Percentiles rank a stretch among this genome's conserved stretches.
These are phyloP conservation scores for Riparia riparia DNA, from an alignment of 2,113 vertebrate genomes.

Conservation along the genomic window DNA sequence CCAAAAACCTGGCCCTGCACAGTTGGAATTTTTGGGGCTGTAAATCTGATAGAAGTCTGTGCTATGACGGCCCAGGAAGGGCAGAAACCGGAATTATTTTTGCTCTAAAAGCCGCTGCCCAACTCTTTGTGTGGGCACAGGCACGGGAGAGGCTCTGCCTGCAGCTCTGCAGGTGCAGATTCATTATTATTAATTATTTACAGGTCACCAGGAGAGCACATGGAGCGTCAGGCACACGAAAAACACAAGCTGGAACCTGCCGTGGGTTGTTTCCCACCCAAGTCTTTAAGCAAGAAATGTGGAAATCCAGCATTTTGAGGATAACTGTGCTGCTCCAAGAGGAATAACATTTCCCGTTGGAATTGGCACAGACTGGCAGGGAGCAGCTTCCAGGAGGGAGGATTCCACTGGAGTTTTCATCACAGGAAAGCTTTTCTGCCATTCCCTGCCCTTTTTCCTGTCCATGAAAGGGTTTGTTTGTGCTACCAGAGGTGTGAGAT, in stretches of 20 bases:
- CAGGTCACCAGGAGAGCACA: not conserved
- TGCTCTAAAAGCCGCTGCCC: not conserved
- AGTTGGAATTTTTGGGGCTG: not conserved
- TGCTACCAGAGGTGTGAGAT: not conserved
- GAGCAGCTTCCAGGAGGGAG: not conserved
- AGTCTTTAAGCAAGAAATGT: not conserved
- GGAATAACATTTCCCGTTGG: not conserved
- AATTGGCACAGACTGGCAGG: not conserved
- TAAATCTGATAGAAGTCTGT: not conserved
- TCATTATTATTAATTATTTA: slow-evolving; percentile 4
- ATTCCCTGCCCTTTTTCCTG: not conserved
- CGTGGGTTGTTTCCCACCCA: not conserved
- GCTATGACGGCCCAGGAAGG: not conserved
- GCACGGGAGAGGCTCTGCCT: not conserved
- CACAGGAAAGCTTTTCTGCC: not conserved
- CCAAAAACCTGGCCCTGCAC: not conserved
- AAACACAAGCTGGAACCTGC: not conserved
- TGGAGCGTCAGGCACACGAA: not conserved
- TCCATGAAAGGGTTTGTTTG: not conserved
- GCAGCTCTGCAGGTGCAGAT: not conserved
- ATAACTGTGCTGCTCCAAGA: not conserved
- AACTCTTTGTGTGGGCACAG: not conserved
- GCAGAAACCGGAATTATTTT: not conserved
- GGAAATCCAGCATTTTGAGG: not conserved
- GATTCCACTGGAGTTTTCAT: not conserved